These are phyloP conservation scores for Nycticebus coucang DNA, from an alignment of 2,113 vertebrate species.

Conservation along the genomic window DNA sequence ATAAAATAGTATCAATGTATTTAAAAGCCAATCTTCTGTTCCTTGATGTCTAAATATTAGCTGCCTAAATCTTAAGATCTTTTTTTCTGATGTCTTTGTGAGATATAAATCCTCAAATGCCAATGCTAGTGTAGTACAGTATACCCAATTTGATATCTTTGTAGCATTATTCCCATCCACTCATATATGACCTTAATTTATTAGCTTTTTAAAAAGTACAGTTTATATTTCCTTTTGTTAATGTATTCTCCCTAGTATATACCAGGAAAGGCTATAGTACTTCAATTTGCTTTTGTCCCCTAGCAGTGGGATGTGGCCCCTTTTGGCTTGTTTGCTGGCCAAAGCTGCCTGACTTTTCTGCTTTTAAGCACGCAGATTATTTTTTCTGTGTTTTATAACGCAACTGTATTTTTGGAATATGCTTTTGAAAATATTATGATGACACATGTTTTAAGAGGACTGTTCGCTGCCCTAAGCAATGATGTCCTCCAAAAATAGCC, in stretches of 20 bases:
- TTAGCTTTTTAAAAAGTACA: slow-evolving; percentile 49
- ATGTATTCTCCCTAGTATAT: slow-evolving; percentile 17
- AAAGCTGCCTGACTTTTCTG: background rate
- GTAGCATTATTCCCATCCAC: background rate
- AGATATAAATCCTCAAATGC: slow-evolving; percentile 15
- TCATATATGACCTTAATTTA: slow-evolving; percentile 21
- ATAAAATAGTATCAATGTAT: background rate
- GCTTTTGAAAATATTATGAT: slow-evolving; percentile 33
- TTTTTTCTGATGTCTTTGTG: slow-evolving; percentile 40
- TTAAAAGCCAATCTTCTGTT: slow-evolving; percentile 51
- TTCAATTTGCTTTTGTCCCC: slow-evolving; percentile 45
- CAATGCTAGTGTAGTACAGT: background rate
- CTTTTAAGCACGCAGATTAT: slow-evolving; percentile 35
- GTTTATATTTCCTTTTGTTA: slow-evolving; percentile 36
- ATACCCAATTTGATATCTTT: slow-evolving; percentile 6
- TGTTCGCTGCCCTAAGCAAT: background rate
- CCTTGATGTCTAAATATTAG: slow-evolving; percentile 26
- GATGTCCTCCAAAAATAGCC: background rate
- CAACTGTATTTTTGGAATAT: slow-evolving; percentile 19
- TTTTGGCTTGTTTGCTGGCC: background rate
- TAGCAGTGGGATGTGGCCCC: background rate
- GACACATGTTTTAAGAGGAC: slow-evolving; percentile 8
- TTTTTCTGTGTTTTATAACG: slow-evolving; percentile 9
- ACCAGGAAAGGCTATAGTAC: background rate
- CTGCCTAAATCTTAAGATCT: background rate